Evolutionary conservation across 2,797 vertebrate species (phyloP), one percentile per base, ranked within the genome.

Genomic region (Molossus alvarezi): DNA sequence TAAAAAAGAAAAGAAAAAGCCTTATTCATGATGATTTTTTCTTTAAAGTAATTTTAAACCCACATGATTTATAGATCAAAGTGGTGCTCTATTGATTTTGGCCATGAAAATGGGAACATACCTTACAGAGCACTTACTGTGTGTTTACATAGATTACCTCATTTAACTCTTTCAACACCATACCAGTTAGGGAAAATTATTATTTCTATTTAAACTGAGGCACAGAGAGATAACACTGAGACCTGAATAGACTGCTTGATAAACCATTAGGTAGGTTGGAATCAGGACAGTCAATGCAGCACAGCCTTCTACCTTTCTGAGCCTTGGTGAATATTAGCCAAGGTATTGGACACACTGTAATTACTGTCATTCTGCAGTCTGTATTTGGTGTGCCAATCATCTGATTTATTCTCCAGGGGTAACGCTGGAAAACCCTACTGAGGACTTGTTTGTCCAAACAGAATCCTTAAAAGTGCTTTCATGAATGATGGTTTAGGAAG

Each of bases 11-110:
- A 90, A 23, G 0, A 69, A 93, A 64, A 92, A 79, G n/a, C 23
- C 41, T 81, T 85, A 64, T 75, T 86, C n/a, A 37, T 21, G 18
- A 48, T 81, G 84, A 84, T 23, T 65, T 86, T 79, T 85, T 8
- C 53, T 37, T 55, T 72, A 58, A 88, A 92, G 14, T 64, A 71
- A 65, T 67, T 64, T 94, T 91, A 29, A 91, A 79, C 13, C 33
- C 33, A 72, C 1, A 17, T 25, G 9, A 41, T 77, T 76, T 88
- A 0, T 21, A 76, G 21, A 88, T 92, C 1, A 53, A 94, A 82
- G 84, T 14, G 60, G 11, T 88, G 9, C 62, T 90, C 62, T 88
- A 72, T 85, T 96, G 82, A 83, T 80, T 91, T 93, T 14, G 37
- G 72, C 51, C 87, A 55, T 85, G 33, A 88, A 85, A 93, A 86